These are phyloP conservation scores for Poecilia wingei DNA, from an alignment of 2,797 vertebrate species.

Conservation along the genomic window DNA sequence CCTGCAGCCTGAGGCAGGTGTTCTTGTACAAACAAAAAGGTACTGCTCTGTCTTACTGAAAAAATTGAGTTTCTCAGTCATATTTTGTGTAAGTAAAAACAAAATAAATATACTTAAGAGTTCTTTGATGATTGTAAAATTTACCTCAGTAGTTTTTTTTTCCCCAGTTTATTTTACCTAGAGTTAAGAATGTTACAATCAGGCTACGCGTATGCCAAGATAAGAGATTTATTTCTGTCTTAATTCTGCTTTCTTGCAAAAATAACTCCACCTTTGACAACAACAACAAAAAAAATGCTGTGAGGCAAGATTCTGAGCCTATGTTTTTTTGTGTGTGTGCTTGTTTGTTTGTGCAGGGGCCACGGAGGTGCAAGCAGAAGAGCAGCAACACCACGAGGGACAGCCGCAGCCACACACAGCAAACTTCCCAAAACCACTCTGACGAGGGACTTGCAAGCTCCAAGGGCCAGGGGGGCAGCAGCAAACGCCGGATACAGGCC, in stretches of 20 bases:
- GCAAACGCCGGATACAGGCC: slow-evolving; percentile 87
- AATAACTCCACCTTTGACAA: slow-evolving; percentile 9
- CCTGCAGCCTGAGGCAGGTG: slow-evolving; percentile 29
- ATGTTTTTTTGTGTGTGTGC: slow-evolving; percentile 14
- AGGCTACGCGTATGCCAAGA: slow-evolving; percentile 20
- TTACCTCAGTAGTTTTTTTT: slow-evolving; percentile 29
- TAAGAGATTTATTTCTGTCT: slow-evolving; percentile 38
- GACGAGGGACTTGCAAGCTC: slow-evolving; percentile 85
- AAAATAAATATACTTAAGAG: slow-evolving; percentile 42
- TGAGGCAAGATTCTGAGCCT: slow-evolving; percentile 12
- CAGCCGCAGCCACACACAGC: slow-evolving; percentile 80
- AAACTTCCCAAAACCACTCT: slow-evolving; percentile 84
- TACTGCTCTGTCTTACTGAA: slow-evolving; percentile 31
- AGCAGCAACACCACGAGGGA: slow-evolving; percentile 85
- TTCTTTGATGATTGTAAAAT: slow-evolving; percentile 48
- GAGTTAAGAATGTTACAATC: slow-evolving; percentile 4
- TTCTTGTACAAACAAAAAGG: slow-evolving; percentile 40
- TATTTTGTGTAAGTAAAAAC: slow-evolving; percentile 23
- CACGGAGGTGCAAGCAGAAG: slow-evolving; percentile 90
- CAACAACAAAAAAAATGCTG: slow-evolving; percentile 5
- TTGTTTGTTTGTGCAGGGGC: slow-evolving; percentile 79
- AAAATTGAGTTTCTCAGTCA: slow-evolving; percentile 38
- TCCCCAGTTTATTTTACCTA: slow-evolving; percentile 22
- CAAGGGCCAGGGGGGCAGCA: slow-evolving; percentile 82
- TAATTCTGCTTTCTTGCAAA: slow-evolving; percentile 25